Percentiles rank a stretch among this genome's conserved stretches.
These are phyloP conservation scores for Gryllus longicercus DNA, from an alignment of 2,888 invertebrate species.

Conservation along the genomic window DNA sequence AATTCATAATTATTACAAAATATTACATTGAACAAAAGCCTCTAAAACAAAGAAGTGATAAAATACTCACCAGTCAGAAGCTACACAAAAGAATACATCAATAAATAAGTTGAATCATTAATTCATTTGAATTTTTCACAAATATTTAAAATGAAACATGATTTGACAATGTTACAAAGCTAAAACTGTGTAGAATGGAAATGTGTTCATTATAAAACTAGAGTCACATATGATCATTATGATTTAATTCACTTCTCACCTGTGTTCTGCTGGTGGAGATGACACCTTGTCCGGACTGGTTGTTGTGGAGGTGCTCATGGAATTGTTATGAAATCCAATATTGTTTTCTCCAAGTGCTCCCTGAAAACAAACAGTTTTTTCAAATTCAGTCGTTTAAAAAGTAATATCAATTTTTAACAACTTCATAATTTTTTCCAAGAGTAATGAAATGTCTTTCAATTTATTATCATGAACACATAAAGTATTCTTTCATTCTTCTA, in stretches of 20 bases:
- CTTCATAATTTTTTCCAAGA: no score
- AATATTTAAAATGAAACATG: not conserved
- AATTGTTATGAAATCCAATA: constrained; percentile 51
- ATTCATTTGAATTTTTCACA: not conserved
- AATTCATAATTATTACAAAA: no score
- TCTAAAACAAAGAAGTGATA: not conserved
- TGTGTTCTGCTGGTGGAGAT: constrained; percentile 36
- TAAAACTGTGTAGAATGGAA: not conserved
- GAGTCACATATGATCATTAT: no score
- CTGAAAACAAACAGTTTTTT: constrained; percentile 44
- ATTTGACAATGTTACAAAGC: not conserved
- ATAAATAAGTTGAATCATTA: not conserved
- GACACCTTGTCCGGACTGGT: constrained; percentile 49
- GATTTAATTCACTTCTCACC: constrained; percentile 27
- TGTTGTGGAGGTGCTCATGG: constrained; percentile 49
- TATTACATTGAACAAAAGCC: no score
- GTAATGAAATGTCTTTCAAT: no score
- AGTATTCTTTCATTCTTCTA: no score
- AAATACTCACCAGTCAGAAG: not conserved
- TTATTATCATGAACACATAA: no score
- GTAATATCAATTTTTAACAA: no score
- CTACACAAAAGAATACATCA: not conserved
- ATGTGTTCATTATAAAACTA: no score
- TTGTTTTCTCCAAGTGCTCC: constrained; percentile 58
- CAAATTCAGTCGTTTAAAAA: not conserved